phyloP scores from a whole-genome alignment of 1,140 invertebrate species.

The Rhopalosiphum padi region DNA sequence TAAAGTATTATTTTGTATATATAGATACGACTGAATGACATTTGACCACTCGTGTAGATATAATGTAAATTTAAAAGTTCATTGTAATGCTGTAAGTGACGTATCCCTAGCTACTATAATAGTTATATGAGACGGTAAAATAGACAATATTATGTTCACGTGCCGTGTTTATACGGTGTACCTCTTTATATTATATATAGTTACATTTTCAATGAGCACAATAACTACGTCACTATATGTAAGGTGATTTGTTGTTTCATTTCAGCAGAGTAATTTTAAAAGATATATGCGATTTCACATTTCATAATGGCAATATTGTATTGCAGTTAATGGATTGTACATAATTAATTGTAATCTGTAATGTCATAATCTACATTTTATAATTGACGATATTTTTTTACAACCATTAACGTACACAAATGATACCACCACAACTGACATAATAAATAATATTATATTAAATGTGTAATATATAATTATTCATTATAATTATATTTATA shows the following conservation, averaged over 20 bases:
- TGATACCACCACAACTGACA: neutral
- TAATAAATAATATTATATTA: neutral
- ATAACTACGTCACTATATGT: neutral
- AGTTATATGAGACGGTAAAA: neutral
- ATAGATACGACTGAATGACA: neutral
- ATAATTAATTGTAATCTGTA: conserved; percentile 15
- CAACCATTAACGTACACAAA: neutral
- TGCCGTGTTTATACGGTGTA: neutral
- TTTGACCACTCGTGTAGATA: neutral
- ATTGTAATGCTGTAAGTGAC: neutral
- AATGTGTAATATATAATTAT: conserved; percentile 16
- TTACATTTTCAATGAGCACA: neutral
- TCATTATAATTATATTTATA: conserved; percentile 15
- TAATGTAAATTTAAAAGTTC: neutral
- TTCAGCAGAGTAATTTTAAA: neutral
- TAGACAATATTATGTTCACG: neutral
- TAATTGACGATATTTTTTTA: neutral
- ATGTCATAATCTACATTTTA: neutral
- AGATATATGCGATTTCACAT: neutral
- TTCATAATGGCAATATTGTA: neutral
- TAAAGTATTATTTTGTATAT: neutral
- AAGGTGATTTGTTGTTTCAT: conserved; percentile 17
- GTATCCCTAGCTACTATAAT: neutral
- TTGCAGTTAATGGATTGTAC: neutral
- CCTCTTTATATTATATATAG: neutral